These are phyloP conservation scores for Batillaria attramentaria DNA, from an alignment of 1,140 invertebrate species.

Conservation along the genomic window DNA sequence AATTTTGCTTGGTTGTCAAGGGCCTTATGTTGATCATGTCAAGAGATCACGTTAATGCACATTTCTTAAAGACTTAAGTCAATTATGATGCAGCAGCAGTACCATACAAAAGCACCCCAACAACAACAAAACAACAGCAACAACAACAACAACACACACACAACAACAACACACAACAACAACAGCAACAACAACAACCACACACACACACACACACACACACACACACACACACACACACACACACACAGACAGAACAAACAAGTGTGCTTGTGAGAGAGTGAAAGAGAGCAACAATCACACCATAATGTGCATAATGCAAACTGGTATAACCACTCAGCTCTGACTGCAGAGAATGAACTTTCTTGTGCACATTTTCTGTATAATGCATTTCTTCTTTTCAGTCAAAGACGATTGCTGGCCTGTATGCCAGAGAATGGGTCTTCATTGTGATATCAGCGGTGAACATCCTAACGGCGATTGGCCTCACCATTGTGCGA, in stretches of 20 bases:
- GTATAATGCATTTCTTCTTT: constrained; percentile 31
- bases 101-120: not conserved
- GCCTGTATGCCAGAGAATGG: constrained; percentile 56
- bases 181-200: no score
- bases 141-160: no score
- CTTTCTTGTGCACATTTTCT: not conserved
- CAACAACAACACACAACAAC: no score
- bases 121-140: no score
- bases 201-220: not conserved
- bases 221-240: not conserved
- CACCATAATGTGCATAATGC: not conserved
- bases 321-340: not conserved
- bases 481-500: constrained; percentile 58
- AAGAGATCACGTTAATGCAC: not conserved
- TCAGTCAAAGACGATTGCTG: constrained; percentile 61
- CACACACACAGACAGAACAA: not conserved
- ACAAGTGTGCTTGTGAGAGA: not conserved
- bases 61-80: not conserved
- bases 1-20: not conserved
- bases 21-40: not conserved
- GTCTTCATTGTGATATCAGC: constrained; percentile 53
- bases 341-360: not conserved
- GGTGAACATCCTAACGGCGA: constrained; percentile 57
- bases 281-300: not conserved
- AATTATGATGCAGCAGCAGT: not conserved